Evolutionary conservation across 2,888 invertebrate genomes (phyloP).

Genomic region (Ischnus inquisitorius): DNA sequence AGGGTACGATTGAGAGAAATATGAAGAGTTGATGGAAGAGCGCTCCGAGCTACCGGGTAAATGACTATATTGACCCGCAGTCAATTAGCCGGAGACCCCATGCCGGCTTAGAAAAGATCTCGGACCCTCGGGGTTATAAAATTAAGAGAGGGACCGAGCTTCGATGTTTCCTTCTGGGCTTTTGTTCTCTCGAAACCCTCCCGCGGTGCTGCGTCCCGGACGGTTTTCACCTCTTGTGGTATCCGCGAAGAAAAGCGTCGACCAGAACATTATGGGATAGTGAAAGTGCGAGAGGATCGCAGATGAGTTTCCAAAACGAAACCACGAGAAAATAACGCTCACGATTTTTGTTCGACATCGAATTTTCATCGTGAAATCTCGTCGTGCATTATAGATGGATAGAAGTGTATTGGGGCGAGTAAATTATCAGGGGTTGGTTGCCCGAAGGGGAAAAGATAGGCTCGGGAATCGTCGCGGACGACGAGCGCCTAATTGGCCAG

Average conservation of each 20-base stretch:
- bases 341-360: no score
- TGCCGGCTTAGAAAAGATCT: constrained; percentile 61
- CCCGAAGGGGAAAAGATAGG: constrained; percentile 19
- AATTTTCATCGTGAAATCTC: neutral
- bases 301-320: neutral
- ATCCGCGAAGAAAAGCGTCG: constrained; percentile 28
- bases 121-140: constrained; percentile 24
- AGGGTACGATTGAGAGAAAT: constrained; percentile 60
- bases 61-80: constrained; percentile 75
- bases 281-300: constrained; percentile 49
- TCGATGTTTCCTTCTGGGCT: constrained; percentile 42
- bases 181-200: constrained; percentile 27
- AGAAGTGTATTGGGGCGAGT: constrained; percentile 33
- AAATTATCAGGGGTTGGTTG: constrained; percentile 30
- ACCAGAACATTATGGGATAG: constrained; percentile 44
- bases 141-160: constrained; percentile 15
- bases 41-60: constrained; percentile 68
- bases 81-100: constrained; percentile 75
- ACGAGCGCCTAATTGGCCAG: constrained; percentile 80
- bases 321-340: neutral
- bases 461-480: constrained; percentile 62
- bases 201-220: constrained; percentile 41
- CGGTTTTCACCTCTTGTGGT: constrained; percentile 61
- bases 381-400: neutral
- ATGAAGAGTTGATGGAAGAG: constrained; percentile 65